Percentiles rank a stretch among this genome's conserved stretches.
These are phyloP conservation scores for Chironex yamaguchii DNA, from an alignment of 30 jellyfish, hydroid and myxozoan species.

Conservation along the genomic window DNA sequence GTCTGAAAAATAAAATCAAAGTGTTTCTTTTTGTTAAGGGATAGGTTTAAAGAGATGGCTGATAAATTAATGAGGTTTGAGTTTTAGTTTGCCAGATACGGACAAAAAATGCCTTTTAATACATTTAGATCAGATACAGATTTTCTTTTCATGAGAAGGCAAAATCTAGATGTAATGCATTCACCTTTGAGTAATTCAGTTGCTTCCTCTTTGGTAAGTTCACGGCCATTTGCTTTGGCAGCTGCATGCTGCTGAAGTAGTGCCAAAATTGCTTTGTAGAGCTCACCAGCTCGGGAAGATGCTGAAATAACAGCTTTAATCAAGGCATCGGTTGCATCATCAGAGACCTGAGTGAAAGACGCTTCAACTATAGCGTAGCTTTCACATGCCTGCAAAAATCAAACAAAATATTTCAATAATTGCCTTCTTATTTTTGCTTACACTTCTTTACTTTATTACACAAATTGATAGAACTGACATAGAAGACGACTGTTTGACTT, in stretches of 20 bases:
- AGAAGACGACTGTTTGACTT: too few relatives aligned
- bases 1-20: not conserved
- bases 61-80: not conserved
- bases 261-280: not conserved
- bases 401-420: too few relatives aligned
- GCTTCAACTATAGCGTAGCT: not conserved
- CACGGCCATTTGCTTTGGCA: not conserved
- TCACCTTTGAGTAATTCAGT: not conserved
- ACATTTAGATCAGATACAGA: too few relatives aligned
- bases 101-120: too few relatives aligned
- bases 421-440: too few relatives aligned
- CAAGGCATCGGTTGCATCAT: not conserved
- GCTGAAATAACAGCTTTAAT: not conserved
- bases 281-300: not conserved
- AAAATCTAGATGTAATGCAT: too few relatives aligned
- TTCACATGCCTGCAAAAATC: not conserved
- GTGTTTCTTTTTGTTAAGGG: not conserved
- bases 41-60: not conserved
- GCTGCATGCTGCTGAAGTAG: not conserved
- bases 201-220: not conserved
- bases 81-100: too few relatives aligned
- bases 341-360: not conserved
- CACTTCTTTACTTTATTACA: too few relatives aligned
- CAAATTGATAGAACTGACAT: too few relatives aligned
- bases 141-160: too few relatives aligned